Percentiles rank a stretch among this genome's conserved stretches.
Evolutionary conservation across 92 coral and sea anemone genomes (phyloP).

Genomic region (Heliopora coerulea): DNA sequence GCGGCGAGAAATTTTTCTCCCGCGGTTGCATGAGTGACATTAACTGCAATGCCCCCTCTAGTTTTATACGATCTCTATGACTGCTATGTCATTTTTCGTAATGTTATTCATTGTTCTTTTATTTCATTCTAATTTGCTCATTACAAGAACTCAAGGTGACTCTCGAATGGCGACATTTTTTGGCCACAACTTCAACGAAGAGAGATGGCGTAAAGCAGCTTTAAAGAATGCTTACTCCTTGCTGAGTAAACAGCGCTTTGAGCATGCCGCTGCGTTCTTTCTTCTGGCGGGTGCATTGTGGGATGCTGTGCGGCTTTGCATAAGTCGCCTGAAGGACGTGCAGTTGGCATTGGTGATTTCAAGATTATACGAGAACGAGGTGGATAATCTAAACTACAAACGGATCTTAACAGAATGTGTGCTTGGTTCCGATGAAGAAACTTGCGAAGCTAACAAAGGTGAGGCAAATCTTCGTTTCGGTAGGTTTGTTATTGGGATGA

Average conservation of each 20-base stretch:
- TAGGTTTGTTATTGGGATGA: too few relatives aligned
- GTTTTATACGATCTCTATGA: too few relatives aligned
- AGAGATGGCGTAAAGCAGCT: slow-evolving; percentile 99
- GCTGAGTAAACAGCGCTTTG: slow-evolving; percentile 94
- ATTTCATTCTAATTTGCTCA: background rate
- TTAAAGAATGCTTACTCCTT: slow-evolving; percentile 93
- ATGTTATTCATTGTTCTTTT: background rate
- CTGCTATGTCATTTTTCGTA: too few relatives aligned
- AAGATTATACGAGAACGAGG: slow-evolving; percentile 66
- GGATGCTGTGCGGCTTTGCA: slow-evolving; percentile 97
- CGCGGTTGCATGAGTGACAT: too few relatives aligned
- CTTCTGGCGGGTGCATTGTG: slow-evolving; percentile 91
- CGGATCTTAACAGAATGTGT: slow-evolving; percentile 78
- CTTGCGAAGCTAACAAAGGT: slow-evolving; percentile 53
- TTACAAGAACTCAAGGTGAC: slow-evolving; percentile 76
- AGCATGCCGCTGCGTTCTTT: slow-evolving; percentile 98
- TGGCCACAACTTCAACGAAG: slow-evolving; percentile 76
- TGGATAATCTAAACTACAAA: slow-evolving; percentile 58
- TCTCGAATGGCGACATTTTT: slow-evolving; percentile 93
- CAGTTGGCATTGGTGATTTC: slow-evolving; percentile 95
- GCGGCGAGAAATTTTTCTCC: too few relatives aligned
- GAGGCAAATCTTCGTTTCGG: too few relatives aligned
- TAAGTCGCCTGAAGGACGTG: slow-evolving; percentile 78
- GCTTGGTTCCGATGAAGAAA: slow-evolving; percentile 60
- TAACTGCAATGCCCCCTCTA: too few relatives aligned